Base-by-base conservation (phyloP, 2,888 invertebrate species). In the Ennomos quercinarius region DNA sequence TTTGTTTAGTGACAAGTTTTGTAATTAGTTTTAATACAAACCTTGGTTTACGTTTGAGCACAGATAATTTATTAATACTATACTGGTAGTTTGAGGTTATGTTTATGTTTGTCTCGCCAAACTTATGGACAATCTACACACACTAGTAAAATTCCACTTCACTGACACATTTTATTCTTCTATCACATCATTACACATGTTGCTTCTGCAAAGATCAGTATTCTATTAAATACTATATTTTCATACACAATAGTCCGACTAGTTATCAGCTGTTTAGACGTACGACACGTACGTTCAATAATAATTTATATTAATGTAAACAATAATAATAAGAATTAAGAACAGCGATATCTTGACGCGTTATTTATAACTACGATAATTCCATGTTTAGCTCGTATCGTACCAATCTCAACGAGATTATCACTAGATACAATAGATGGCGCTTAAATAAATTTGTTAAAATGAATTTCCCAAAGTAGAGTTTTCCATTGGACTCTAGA, bases 51-150 rank as follows among this genome's bases (percentile, higher is more conserved):
- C 27, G 53, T 74, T 17, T 17, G 1, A 2, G 17, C 17, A 17
- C 3, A 3, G 17, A 17, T 17, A 17, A 17, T 17, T 2, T 3
- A 1, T 17, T 2, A 3, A 3, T 17, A 17, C 1, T 17, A 17
- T 17, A 17, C 17, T 17, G 3, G 17, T 17, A 17, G 17, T 17
- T 78, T 70, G 69, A 78, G 79, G 79, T 79, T 79, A 79, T 70
- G 67, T 72, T 65, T 61, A 46, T 50, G 44, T 37, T 49, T 48
- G 27, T 56, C 10, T 40, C 58, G 27, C 46, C 59, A 48, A 60
- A 61, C 40, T 48, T 46, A 56, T 50, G 50, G 53, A 47, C 47
- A 57, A 37, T 49, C 17, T 50, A 60, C 45, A 58, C 34, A 11
- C 12, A 54, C 11, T 47, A 49, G 9, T 13, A 57, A 41, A 50